Conservation (phyloP, 2,113 vertebrate genomes). For the Paracanthobrama guichenoti region DNA sequence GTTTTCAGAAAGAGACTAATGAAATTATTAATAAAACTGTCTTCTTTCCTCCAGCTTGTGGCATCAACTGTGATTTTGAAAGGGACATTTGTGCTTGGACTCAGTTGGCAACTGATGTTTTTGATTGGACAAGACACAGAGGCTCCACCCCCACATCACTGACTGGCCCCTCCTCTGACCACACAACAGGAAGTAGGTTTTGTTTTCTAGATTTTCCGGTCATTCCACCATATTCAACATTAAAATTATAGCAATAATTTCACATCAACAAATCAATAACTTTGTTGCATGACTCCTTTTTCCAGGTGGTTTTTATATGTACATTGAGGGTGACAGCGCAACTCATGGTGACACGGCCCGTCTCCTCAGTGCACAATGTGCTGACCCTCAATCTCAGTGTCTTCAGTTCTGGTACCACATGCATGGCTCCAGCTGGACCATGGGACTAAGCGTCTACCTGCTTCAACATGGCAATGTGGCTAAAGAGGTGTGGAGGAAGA, state of each 20-base stretch:
- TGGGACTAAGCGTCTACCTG: conserved; percentile 75
- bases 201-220: not conserved
- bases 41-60: conserved; percentile 60
- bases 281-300: too few relatives aligned
- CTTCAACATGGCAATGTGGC: conserved; percentile 55
- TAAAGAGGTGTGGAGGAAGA: conserved; percentile 50
- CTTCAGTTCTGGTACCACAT: conserved; percentile 87
- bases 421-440: conserved; percentile 69
- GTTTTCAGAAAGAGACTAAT: not conserved
- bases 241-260: not conserved
- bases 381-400: conserved; percentile 71
- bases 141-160: conserved; percentile 59
- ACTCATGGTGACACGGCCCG: conserved; percentile 66
- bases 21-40: accelerated
- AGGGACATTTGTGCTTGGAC: conserved; percentile 73
- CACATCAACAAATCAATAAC: too few relatives aligned
- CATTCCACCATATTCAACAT: too few relatives aligned
- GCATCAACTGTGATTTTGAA: conserved; percentile 75
- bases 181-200: conserved; percentile 60
- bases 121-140: conserved; percentile 67
- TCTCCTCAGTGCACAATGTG: conserved; percentile 73
- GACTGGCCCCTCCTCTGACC: conserved; percentile 63
- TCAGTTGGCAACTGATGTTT: conserved; percentile 73
- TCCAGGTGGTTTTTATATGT: conserved; percentile 77
- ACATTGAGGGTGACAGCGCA: conserved; percentile 69